Evolutionary conservation across 92 coral and sea anemone genomes (phyloP), one percentile per base, ranked within the genome.

Genomic region (Plumapathes pennacea): DNA sequence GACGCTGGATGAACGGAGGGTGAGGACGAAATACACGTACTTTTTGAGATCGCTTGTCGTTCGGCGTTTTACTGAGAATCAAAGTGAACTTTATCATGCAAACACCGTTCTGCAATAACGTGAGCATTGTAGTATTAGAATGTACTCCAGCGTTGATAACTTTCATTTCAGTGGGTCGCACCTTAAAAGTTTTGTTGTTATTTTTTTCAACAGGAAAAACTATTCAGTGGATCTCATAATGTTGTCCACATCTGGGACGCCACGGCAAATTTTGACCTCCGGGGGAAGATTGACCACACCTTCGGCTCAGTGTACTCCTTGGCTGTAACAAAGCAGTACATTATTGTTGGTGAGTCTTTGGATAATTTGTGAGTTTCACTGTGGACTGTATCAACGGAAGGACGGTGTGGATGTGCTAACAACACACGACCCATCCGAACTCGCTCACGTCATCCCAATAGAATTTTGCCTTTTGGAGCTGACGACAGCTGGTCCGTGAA

Each of bases 231-330:
- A 10, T 92, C 98, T 1, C 98, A 92, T 61, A 92, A 92, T 70
- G 81, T 86, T 32, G 86, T 92, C 59, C 98, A 92, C 54, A 71
- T 92, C 28, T 92, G 98, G 98, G 94, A 92, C 45, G 90, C 96
- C 0, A 80, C 96, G 0, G 94, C 94, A 29, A 73, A 73, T 47
- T 92, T 92, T 92, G 73, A 62, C 52, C 85, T 80, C 29, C 87
- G 82, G 1, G 77, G 83, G 32, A 89, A 79, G 18, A 92, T 92
- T 30, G 81, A 89, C 24, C 98, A 88, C 42, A 67, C 86, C 4
- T 69, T 72, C 47, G 98, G 98, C 38, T 88, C 98, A 39, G 98
- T 88, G 20, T 92, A 92, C 44, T 92, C 98, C 20, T 55, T 92
- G 38, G 90, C 96, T 6, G 82, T 85, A 23, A 88, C 89, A 12